Evolutionary conservation across 2,888 invertebrate species (phyloP), one percentile per base, ranked within the genome.

Genomic region (Eueremaeus valkanovi): DNA sequence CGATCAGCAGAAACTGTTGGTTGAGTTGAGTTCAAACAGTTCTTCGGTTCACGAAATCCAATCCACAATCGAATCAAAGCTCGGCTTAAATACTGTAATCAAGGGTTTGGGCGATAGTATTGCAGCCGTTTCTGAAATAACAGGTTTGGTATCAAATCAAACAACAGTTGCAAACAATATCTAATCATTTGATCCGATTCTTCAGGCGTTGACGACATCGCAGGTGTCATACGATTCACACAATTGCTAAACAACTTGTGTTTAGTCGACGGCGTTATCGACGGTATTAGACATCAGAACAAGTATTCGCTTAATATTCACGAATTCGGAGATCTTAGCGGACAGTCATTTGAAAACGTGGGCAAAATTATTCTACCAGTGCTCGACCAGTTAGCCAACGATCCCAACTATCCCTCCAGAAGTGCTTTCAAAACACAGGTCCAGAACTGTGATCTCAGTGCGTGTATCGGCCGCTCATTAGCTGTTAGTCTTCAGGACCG

Each of bases 211-310:
- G 33, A 42, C 21, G 42, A 75, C 29, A 40, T 77, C 16, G 16
- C 75, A 16, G 77, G 77, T 66, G 75, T 77, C 16, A 73, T 76
- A 9, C 42, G 77, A 40, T 73, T 77, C 36, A 66, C 75, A 29
- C 77, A 77, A 61, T n/a, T 73, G 31, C 11, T 49, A 11, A 29
- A 58, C 8, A 75, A 75, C 18, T 31, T 36, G 66, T 77, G 77
- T 73, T 58, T 77, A 24, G 72, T 75, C 36, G 77, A 77, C 73
- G 77, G 76, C 0, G 75, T 77, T 24, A 73, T 77, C 63, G 77
- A 77, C 58, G 73, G 75, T 16, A 18, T 77, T 27, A 33, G 6
- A 13, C n/a, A 42, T 27, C 45, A 24, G 21, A 24, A 73, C 31
- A 29, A 33, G 29, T 73, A 73, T 27, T 31, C 75, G 13, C n/a